Evolutionary conservation across 1,140 invertebrate species (phyloP), one percentile per base, ranked within the genome.

Genomic region (Xylocopa sonorina): DNA sequence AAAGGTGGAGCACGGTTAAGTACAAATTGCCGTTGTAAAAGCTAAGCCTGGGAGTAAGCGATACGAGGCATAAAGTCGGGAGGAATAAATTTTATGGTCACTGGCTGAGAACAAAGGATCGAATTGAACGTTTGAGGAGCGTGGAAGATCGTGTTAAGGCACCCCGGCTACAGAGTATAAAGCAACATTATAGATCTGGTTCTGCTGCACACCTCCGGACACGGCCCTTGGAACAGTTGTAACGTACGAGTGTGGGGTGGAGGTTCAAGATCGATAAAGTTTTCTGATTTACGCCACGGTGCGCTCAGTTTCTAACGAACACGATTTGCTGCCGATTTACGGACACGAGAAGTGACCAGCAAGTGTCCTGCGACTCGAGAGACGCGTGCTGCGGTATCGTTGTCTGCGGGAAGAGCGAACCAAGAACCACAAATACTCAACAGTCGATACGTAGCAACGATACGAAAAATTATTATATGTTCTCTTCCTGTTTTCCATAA

Each of bases 51-150:
- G 10, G 24, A 43, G 68, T 32, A 68, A 57, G 53, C 38, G 68
- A 43, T 71, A 71, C 18, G 68, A 57, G 14, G 67, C 29, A 69
- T 57, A 57, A 71, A 71, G 68, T 51, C 14, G 21, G 27, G 12
- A 21, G 53, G 68, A 71, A 71, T 71, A 57, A 57, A 71, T 71
- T 71, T 71, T 71, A 71, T 71, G 68, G 68, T 57, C 68, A 71
- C 34, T 50, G 68, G 14, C 68, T 71, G 38, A 57, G 68, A 71
- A 71, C 68, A 71, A 71, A 71, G 68, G 51, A 43, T 55, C 68
- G 68, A 71, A 71, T 71, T 29, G 67, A 69, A 41, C 51, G 67
- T 69, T 69, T 55, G 68, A 71, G 57, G 38, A 29, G 68, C 51
- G 68, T 41, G 32, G 24, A 71, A 43, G 68, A 71, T 71, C 43